A percentile compares a stretch with the other conserved stretches of the same genome.
phyloP scores from a whole-genome alignment of 2,888 invertebrate genomes.

The Subacronicta megacephala region DNA sequence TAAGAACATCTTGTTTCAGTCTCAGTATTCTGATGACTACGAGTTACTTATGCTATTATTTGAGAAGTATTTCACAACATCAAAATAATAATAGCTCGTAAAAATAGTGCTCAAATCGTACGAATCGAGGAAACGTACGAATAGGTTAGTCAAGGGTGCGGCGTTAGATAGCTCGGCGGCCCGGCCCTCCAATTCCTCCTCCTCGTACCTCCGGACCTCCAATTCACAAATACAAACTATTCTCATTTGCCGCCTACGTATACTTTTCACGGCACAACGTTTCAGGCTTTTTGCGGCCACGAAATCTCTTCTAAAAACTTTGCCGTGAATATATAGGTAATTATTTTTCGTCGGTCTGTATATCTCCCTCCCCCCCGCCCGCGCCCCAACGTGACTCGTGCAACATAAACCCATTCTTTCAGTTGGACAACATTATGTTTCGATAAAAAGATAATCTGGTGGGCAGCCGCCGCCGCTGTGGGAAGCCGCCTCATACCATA shows the following conservation, averaged over 20 bases:
- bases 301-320: constrained; percentile 29
- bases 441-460: constrained; percentile 65
- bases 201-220: too few relatives aligned
- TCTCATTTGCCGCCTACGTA: constrained; percentile 2
- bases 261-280: constrained; percentile 20
- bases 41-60: too few relatives aligned
- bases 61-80: too few relatives aligned
- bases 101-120: too few relatives aligned
- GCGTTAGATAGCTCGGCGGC: too few relatives aligned
- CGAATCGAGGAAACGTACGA: too few relatives aligned
- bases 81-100: too few relatives aligned
- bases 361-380: not conserved
- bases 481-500: constrained; percentile 57
- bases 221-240: too few relatives aligned
- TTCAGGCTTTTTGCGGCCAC: constrained; percentile 1
- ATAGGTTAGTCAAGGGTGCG: too few relatives aligned
- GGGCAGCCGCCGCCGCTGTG: constrained; percentile 28
- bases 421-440: constrained; percentile 56
- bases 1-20: too few relatives aligned
- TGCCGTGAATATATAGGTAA: constrained; percentile 27
- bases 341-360: constrained; percentile 22
- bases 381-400: not conserved
- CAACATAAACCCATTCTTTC: constrained; percentile 36
- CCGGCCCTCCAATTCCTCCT: too few relatives aligned
- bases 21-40: too few relatives aligned